Evolutionary conservation across 2,888 invertebrate genomes (phyloP).

Genomic region (Acrobasis suavella): DNA sequence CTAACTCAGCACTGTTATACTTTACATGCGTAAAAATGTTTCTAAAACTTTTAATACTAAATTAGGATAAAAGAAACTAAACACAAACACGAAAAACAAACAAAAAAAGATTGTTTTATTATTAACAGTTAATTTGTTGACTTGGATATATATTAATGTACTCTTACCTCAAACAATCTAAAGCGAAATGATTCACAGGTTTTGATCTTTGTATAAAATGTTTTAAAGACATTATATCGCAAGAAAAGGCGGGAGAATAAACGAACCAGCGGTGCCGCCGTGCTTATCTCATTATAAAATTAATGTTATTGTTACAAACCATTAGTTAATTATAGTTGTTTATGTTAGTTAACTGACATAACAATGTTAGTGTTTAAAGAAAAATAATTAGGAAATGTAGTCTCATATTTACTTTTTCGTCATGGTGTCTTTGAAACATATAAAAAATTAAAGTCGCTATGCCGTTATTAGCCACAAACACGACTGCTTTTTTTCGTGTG

Average conservation of each 20-base stretch:
- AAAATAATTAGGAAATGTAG: neutral
- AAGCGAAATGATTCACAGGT: slow-evolving; percentile 1
- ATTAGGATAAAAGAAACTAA: too few species aligned
- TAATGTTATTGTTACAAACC: neutral
- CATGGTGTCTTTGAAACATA: too few species aligned
- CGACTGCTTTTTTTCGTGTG: too few species aligned
- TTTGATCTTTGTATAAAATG: slow-evolving; percentile 5
- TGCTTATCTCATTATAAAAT: slow-evolving; percentile 2
- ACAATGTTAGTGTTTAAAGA: too few species aligned
- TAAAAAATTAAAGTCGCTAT: too few species aligned
- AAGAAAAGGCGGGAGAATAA: neutral
- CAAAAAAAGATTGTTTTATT: too few species aligned
- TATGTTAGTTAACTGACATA: neutral
- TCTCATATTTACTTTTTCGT: too few species aligned
- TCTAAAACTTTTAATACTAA: too few species aligned
- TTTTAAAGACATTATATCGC: slow-evolving; percentile 18
- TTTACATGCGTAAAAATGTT: too few species aligned
- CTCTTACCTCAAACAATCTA: slow-evolving; percentile 50
- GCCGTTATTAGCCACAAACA: too few species aligned
- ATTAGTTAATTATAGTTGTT: slow-evolving; percentile 8
- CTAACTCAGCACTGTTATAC: too few species aligned
- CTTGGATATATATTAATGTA: neutral
- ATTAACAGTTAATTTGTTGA: neutral
- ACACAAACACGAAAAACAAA: too few species aligned
- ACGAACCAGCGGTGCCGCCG: neutral